phyloP scores from a whole-genome alignment of 2,888 invertebrate species.

The Scaptodrosophila latifasciaeformis region DNA sequence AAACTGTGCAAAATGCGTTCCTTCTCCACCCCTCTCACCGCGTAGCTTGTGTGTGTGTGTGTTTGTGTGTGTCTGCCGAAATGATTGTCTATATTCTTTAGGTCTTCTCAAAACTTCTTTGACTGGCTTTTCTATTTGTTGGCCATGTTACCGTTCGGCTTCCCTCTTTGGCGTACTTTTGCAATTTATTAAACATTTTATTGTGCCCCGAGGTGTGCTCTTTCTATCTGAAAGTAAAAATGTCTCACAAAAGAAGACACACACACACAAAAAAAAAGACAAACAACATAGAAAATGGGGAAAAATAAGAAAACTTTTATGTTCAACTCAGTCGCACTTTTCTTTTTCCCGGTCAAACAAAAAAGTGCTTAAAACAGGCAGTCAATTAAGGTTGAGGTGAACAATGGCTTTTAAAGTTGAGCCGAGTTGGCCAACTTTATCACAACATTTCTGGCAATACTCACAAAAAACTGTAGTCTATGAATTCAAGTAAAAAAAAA shows the following conservation, averaged over 20 bases:
- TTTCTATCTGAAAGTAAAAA: conserved; percentile 38
- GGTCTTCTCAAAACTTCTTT: conserved; percentile 15
- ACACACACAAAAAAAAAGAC: conserved; percentile 22
- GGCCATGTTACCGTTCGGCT: too few relatives aligned
- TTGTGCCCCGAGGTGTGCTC: conserved; percentile 62
- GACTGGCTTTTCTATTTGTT: conserved; percentile 14
- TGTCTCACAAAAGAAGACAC: conserved; percentile 34
- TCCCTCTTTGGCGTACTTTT: conserved; percentile 54
- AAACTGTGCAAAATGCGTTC: conserved; percentile 44
- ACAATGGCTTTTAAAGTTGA: too few relatives aligned
- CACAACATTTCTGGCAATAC: too few relatives aligned
- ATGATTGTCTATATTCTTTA: too few relatives aligned
- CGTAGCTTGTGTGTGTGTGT: neutral
- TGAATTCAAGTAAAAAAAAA: too few relatives aligned
- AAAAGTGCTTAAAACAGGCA: too few relatives aligned
- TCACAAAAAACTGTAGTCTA: too few relatives aligned
- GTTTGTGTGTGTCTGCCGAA: neutral
- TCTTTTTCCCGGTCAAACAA: too few relatives aligned
- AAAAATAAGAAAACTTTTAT: too few relatives aligned
- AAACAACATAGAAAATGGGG: neutral
- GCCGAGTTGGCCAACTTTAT: too few relatives aligned
- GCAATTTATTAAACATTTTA: conserved; percentile 67
- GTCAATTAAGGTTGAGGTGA: too few relatives aligned
- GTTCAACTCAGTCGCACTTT: too few relatives aligned
- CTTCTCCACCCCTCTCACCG: neutral